Evolutionary conservation across 1,140 invertebrate species (phyloP).

Genomic region (Drosophila sulfurigaster): DNA sequence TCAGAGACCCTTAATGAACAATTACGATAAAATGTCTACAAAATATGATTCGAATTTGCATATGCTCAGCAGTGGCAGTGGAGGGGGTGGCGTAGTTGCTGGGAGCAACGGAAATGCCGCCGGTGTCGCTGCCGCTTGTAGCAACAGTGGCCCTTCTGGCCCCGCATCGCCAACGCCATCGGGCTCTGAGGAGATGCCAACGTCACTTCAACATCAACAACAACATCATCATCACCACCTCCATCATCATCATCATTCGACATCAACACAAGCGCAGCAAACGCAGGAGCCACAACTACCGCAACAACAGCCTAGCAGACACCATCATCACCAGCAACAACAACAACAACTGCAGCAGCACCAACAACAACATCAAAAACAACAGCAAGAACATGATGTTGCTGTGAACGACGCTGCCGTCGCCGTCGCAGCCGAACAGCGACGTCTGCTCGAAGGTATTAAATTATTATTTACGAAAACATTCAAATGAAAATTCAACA

Average conservation of each 20-base stretch:
- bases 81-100: slow-evolving; percentile 38
- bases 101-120: slow-evolving; percentile 24
- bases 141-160: slow-evolving; percentile 55
- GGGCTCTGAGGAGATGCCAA: slow-evolving; percentile 60
- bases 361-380: slow-evolving; percentile 30
- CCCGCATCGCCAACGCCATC: slow-evolving; percentile 81
- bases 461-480: slow-evolving; percentile 64
- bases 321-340: slow-evolving; percentile 54
- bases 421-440: slow-evolving; percentile 78
- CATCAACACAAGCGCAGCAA: slow-evolving; percentile 59
- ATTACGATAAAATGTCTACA: slow-evolving; percentile 83
- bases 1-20: slow-evolving; percentile 85
- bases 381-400: slow-evolving; percentile 49
- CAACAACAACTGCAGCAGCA: slow-evolving; percentile 55
- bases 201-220: slow-evolving; percentile 29
- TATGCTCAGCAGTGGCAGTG: slow-evolving; percentile 49
- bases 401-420: slow-evolving; percentile 74
- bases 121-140: slow-evolving; percentile 37
- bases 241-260: slow-evolving; percentile 50
- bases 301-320: slow-evolving; percentile 46
- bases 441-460: slow-evolving; percentile 84
- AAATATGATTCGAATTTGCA: slow-evolving; percentile 82
- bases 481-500: slow-evolving; percentile 54
- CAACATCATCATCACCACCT: slow-evolving; percentile 57
- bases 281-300: slow-evolving; percentile 44